phyloP scores from a whole-genome alignment of 2,888 invertebrate genomes.

The Metalampra italica region DNA sequence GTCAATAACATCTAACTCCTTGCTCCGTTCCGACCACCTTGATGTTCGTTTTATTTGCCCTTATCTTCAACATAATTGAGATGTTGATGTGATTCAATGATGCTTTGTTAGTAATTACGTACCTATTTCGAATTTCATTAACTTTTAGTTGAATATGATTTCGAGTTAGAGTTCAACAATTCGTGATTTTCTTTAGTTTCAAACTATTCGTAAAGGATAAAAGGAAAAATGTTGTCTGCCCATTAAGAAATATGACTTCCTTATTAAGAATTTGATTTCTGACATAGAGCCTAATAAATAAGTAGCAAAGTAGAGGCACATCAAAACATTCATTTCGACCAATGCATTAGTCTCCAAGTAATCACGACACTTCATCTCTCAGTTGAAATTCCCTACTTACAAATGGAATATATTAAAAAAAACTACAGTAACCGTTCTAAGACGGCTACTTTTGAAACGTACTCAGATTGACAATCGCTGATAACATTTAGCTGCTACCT shows the following conservation, averaged over 20 bases:
- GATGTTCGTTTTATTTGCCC: slow-evolving; percentile 48
- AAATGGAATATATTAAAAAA: slow-evolving; percentile 20
- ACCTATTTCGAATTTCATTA: background rate
- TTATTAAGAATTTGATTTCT: background rate
- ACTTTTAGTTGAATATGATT: too few relatives aligned
- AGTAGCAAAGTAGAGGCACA: slow-evolving; percentile 26
- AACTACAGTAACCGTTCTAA: slow-evolving; percentile 12
- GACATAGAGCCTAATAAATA: slow-evolving; percentile 18
- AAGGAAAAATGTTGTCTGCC: background rate
- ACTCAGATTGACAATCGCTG: slow-evolving; percentile 65
- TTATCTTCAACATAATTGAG: slow-evolving; percentile 39
- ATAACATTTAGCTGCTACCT: slow-evolving; percentile 67
- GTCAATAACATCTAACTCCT: slow-evolving; percentile 64
- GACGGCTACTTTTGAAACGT: slow-evolving; percentile 48
- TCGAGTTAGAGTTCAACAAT: too few relatives aligned
- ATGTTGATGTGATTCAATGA: slow-evolving; percentile 10
- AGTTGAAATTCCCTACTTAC: slow-evolving; percentile 39
- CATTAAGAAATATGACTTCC: background rate
- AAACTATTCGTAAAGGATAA: too few relatives aligned
- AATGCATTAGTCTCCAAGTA: slow-evolving; percentile 42
- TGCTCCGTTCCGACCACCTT: slow-evolving; percentile 49
- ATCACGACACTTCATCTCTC: slow-evolving; percentile 39
- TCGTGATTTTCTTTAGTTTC: too few relatives aligned
- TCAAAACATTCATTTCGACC: slow-evolving; percentile 26
- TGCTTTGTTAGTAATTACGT: background rate